Base-by-base conservation (phyloP, 2,797 vertebrate species). In the Chlorospingus semifuscus region DNA sequence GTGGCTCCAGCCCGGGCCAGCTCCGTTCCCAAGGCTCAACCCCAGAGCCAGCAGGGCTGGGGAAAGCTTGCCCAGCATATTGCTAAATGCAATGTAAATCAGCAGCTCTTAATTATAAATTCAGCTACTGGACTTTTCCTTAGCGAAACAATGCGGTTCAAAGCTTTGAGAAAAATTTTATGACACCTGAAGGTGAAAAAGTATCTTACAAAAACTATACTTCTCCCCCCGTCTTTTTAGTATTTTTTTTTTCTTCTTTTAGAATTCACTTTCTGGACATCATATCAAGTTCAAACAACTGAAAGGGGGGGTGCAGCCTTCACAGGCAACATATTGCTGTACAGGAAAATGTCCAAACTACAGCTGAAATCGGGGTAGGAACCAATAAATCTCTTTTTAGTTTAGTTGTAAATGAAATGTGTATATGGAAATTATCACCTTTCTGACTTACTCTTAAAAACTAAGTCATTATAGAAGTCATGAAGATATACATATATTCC, bases 361-460 rank as follows among this genome's bases (percentile, higher is more conserved):
- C 59, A 65, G 71, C 69, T 86, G 84, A 94, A 97, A 86, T 78
- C 2, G 1, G 39, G 15, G 52, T 66, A 75, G 42, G 44, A 87
- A 94, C 30, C 2, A 19, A 89, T 85, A 96, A 92, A 95, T 83
- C 39, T 74, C 72, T 55, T 64, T 77, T 69, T n/a, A 42, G 53
- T 91, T 96, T 93, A 94, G 87, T 50, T 50, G 24, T 72, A 95
- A 95, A 81, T 87, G 82, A 97, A 96, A 96, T 23, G 44, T 39
- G 24, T 39, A 44, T 49, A 81, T 15, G 12, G 85, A 95, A 93
- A 94, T 88, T 47, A 68, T 46, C 65, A 41, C 60, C 70, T 85
- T 87, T 89, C 75, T 90, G 74, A 70, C 85, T 80, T 49, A 80
- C 23, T 93, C 41, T 74, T 57, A 89, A 91, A 87, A 94, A 84